Conservation (phyloP, 2,888 invertebrate genomes). For the Brachyopa scutellaris region DNA sequence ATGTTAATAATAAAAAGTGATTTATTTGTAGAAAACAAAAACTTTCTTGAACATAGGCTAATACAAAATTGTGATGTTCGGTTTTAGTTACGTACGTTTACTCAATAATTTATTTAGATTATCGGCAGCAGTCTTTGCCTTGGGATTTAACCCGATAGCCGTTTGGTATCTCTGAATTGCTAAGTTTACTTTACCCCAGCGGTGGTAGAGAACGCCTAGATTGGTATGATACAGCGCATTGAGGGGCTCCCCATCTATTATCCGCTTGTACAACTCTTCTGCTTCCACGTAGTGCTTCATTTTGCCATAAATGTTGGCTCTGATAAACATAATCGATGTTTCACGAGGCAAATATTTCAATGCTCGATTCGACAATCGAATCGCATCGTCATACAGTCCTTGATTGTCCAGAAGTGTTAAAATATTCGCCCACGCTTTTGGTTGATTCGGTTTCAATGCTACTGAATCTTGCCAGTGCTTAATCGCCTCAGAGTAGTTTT, state of each 20-base stretch:
- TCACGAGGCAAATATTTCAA: constrained; percentile 88
- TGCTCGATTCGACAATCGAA: constrained; percentile 87
- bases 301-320: constrained; percentile 95
- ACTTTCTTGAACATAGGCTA: neutral
- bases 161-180: constrained; percentile 89
- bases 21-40: constrained; percentile 36
- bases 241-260: constrained; percentile 86
- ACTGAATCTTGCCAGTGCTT: constrained; percentile 93
- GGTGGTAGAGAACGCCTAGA: constrained; percentile 96
- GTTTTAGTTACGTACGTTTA: constrained; percentile 52
- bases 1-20: constrained; percentile 8
- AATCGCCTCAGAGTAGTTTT: constrained; percentile 88
- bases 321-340: constrained; percentile 90
- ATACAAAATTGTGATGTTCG: neutral
- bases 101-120: constrained; percentile 85
- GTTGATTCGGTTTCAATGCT: constrained; percentile 88
- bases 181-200: constrained; percentile 90
- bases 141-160: constrained; percentile 89
- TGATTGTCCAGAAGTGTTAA: constrained; percentile 91
- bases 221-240: constrained; percentile 94
- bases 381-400: constrained; percentile 87
- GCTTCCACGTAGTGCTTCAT: constrained; percentile 89
- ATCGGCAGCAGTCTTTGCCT: constrained; percentile 86
- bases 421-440: constrained; percentile 95
- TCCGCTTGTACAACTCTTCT: constrained; percentile 90